Evolutionary conservation across 2,888 invertebrate species (phyloP), one percentile per base, ranked within the genome.

Genomic region (Aphidoletes aphidimyza): DNA sequence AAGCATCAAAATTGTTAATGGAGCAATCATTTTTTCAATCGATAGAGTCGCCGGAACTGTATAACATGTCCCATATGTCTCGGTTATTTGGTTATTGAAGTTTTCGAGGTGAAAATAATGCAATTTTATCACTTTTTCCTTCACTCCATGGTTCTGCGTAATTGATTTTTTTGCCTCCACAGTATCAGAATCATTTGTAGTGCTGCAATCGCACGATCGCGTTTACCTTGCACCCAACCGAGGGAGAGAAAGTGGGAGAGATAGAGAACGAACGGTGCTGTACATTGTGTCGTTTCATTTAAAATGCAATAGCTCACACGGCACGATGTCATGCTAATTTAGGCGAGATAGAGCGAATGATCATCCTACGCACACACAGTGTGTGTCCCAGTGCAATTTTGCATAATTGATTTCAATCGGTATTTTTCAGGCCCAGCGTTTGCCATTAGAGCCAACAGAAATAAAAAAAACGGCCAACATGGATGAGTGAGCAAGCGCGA

Each of bases 331-430:
- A 54, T 69, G 34, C 34, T 69, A 34, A 69, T 69, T 30, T 69
- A 69, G n/a, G 34, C 30, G 69, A 69, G n/a, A 26, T 26, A 54
- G 8, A 8, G 47, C 17, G 47, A 47, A 26, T 54, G 54, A 54
- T 69, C 69, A 11, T 6, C 69, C 69, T 69, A 69, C 69, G 69
- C 69, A 69, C 69, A n/a, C n/a, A 5, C 26, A 69, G 69, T 69
- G 69, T 69, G 69, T 69, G 69, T 69, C 69, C 69, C 69, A 69
- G 69, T 30, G 34, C 69, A 26, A 69, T 69, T 69, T 69, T 69
- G 69, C 34, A 69, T 69, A 69, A 69, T 69, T 69, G 69, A 69
- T 34, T 69, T n/a, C 30, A 30, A 69, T 69, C 69, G 69, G 69
- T 34, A 69, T 69, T 69, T 69, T 69, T n/a, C n/a, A n/a, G n/a